Base-by-base conservation (phyloP, 1,140 invertebrate genomes). In the Psix sp. region DNA sequence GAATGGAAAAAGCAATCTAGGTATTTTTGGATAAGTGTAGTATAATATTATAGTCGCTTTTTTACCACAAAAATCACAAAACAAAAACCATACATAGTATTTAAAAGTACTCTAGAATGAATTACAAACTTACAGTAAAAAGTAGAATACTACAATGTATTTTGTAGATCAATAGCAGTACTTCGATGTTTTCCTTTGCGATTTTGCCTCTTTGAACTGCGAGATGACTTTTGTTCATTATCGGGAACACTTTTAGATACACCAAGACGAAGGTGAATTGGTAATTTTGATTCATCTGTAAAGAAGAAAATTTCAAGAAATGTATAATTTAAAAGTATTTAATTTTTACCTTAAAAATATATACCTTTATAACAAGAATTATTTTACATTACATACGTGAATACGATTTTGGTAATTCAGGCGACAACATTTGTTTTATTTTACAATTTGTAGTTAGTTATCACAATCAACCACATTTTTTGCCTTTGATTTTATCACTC, bases 241-340 rank as follows among this genome's bases (percentile, higher is more conserved):
- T 68, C 48, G 21, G 48, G 52, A 33, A 59, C 11, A 38, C 42
- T 68, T 52, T 52, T 68, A 5, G 65, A 59, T 0, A 68, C 15
- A 7, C 65, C 54, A 33, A 68, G 33, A 38, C 65, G 51, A 52
- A 68, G 46, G n/a, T 59, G 65, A 68, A 68, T 59, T 1, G 65
- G 65, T 29, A 59, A 16, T 29, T 68, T 59, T 21, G 65, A 68
- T 40, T 59, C 65, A 59, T 59, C 65, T 68, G 65, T 18, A 49
- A 49, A 5, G 17, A 5, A 59, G 7, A 15, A 14, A 35, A 24
- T 24, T 24, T 4, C 7, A 24, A 24, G 7, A 24, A 24, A 7
- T 24, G 7, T 3, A 24, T 24, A 4, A 24, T 24, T 3, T 24
- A 4, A 3, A 7, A 24, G 21, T 24, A 24, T n/a, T n/a, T n/a